A percentile compares a stretch with the other conserved stretches of the same genome.
Conservation (phyloP, 2,113 vertebrate genomes). For the Bubalus kerabau region DNA sequence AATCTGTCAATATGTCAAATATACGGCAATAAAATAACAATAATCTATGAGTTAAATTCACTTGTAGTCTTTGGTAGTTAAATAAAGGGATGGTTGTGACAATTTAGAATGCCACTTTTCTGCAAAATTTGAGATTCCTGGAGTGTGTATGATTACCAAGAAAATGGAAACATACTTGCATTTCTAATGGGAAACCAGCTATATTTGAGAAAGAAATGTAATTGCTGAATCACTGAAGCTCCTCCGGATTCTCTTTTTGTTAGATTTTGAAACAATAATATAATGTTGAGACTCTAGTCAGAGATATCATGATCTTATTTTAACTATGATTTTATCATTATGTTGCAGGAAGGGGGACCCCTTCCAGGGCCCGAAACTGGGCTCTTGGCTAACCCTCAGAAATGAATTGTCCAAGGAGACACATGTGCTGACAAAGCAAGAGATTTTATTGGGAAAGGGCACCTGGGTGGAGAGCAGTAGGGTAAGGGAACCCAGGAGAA, state of each 20-base stretch:
- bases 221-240: not conserved
- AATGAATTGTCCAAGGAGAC: too few relatives aligned
- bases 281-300: not conserved
- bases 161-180: not conserved
- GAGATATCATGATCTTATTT: not conserved
- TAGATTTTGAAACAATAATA: not conserved
- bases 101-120: not conserved
- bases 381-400: too few relatives aligned
- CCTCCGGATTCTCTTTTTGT: not conserved
- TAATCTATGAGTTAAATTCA: not conserved
- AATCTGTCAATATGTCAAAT: not conserved
- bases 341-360: too few relatives aligned
- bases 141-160: not conserved
- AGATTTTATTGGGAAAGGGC: too few relatives aligned
- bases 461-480: too few relatives aligned
- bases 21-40: not conserved
- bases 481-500: too few relatives aligned
- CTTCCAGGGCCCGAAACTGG: too few relatives aligned
- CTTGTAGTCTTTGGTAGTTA: not conserved
- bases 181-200: not conserved
- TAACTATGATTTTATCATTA: not conserved
- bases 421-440: too few relatives aligned
- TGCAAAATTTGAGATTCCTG: not conserved
- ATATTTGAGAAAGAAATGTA: not conserved
- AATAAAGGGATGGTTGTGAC: not conserved